Evolutionary conservation across 2,113 vertebrate genomes (phyloP).

Genomic region (Diphyllodes magnificus): DNA sequence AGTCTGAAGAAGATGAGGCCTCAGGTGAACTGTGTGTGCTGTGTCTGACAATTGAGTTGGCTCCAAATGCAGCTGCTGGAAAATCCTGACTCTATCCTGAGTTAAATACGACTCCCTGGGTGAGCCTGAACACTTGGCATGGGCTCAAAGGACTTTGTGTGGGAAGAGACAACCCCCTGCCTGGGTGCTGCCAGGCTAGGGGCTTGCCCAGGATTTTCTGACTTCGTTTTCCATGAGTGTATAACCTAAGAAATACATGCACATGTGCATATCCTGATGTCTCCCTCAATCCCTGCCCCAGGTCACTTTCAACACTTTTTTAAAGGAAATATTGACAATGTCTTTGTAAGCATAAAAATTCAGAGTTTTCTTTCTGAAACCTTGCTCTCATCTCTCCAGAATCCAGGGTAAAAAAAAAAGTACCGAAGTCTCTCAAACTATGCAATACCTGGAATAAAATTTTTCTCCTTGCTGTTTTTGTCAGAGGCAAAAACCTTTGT

Average conservation of each 20-base stretch:
- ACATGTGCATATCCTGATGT: background rate
- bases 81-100: background rate
- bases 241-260: background rate
- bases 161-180: background rate
- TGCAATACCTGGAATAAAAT: background rate
- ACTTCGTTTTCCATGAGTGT: rapidly evolving
- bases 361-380: background rate
- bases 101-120: background rate
- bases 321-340: background rate
- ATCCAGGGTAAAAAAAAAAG: background rate
- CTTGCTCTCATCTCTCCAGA: background rate
- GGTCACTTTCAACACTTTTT: background rate
- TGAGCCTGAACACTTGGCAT: background rate
- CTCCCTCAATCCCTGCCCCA: background rate
- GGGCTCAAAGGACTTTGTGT: background rate
- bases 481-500: background rate
- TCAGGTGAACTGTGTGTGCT: background rate
- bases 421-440: background rate
- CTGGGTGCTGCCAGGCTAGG: background rate
- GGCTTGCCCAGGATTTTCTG: background rate
- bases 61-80: background rate
- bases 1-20: background rate
- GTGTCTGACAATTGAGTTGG: background rate
- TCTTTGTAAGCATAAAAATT: background rate
- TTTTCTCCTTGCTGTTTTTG: background rate